These are phyloP conservation scores for Glomeris maerens DNA, from an alignment of 1,140 invertebrate genomes.

Conservation along the genomic window DNA sequence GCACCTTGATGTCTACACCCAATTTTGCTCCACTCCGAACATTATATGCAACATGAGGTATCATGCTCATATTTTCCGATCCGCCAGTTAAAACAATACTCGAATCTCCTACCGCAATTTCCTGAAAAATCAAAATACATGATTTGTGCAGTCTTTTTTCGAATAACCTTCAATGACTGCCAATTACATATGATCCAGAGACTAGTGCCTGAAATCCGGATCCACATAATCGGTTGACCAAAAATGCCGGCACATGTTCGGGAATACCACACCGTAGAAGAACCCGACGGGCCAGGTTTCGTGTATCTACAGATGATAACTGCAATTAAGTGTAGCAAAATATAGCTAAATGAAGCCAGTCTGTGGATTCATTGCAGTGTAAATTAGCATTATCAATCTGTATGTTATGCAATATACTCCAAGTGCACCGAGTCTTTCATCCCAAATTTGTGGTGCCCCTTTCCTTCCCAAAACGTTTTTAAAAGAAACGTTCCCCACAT, in stretches of 20 bases:
- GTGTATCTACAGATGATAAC: too few species aligned
- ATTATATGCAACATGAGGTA: constrained; percentile 76
- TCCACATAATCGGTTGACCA: constrained; percentile 78
- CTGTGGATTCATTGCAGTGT: too few species aligned
- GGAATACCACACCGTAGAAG: constrained; percentile 70
- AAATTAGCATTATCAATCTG: too few species aligned
- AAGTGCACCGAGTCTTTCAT: too few species aligned
- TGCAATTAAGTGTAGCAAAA: too few species aligned
- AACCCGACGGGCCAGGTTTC: constrained; percentile 75
- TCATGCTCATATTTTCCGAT: constrained; percentile 87
- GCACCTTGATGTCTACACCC: constrained; percentile 49
- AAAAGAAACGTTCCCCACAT: too few species aligned
- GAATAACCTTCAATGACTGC: neutral
- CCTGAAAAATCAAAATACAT: constrained; percentile 37
- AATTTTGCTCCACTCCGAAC: constrained; percentile 81
- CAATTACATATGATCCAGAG: constrained; percentile 69
- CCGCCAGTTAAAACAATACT: constrained; percentile 82
- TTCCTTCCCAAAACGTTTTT: too few species aligned
- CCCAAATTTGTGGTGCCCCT: too few species aligned
- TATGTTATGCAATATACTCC: too few species aligned
- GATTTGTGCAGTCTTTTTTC: constrained; percentile 3
- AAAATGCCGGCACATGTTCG: constrained; percentile 58
- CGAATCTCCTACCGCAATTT: constrained; percentile 71
- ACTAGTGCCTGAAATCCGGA: constrained; percentile 91
- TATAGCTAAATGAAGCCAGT: too few species aligned